A percentile compares a stretch with the other conserved stretches of the same genome.
Evolutionary conservation across 1,140 invertebrate species (phyloP).

Genomic region (Cydia splendana): DNA sequence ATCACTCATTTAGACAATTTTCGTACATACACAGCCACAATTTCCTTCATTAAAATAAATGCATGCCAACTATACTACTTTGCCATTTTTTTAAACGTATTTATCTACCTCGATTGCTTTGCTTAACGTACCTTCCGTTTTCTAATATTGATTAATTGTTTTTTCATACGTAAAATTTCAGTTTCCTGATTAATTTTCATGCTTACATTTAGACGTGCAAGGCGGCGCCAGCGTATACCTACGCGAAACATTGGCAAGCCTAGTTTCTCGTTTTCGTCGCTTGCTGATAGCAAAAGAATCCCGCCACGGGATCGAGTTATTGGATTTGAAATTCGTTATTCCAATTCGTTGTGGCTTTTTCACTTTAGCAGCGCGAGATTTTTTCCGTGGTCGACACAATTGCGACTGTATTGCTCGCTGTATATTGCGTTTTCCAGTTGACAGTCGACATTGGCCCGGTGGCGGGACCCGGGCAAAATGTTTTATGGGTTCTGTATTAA

Average conservation of each 20-base stretch:
- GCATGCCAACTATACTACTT: background rate
- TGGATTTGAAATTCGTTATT: constrained; percentile 72
- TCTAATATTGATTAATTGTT: background rate
- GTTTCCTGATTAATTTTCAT: background rate
- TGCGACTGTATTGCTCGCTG: constrained; percentile 36
- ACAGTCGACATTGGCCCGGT: constrained; percentile 45
- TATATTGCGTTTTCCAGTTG: constrained; percentile 57
- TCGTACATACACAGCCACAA: background rate
- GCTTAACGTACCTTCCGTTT: background rate
- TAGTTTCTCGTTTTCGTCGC: constrained; percentile 20
- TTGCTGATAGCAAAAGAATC: constrained; percentile 44
- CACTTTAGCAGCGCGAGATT: constrained; percentile 57
- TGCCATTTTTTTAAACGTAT: background rate
- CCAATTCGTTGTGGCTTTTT: constrained; percentile 54
- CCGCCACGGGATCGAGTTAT: constrained; percentile 51
- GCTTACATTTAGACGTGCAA: background rate
- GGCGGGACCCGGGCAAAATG: constrained; percentile 35
- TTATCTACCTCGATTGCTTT: background rate
- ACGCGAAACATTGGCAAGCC: constrained; percentile 5
- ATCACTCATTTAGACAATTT: background rate
- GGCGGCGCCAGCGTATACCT: background rate
- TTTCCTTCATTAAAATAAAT: background rate
- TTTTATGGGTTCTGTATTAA: constrained; percentile 51
- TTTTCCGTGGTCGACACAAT: constrained; percentile 50
- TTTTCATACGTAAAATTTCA: background rate